Conservation (phyloP, 2,888 invertebrate genomes). For the Auanema freiburgensis region DNA sequence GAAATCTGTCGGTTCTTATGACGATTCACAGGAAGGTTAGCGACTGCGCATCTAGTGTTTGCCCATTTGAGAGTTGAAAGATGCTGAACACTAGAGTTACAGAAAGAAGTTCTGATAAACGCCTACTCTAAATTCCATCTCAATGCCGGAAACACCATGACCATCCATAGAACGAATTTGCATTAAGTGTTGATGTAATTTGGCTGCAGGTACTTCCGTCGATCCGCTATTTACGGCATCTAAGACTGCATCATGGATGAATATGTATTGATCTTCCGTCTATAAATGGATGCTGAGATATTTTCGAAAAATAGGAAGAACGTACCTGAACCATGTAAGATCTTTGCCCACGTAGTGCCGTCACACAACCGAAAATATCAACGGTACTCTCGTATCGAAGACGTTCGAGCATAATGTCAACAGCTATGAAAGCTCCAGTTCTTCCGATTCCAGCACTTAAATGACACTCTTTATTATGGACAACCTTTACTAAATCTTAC, state of each 20-base stretch:
- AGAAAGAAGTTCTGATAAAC: neutral
- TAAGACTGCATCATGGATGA: conserved; percentile 94
- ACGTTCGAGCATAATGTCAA: conserved; percentile 96
- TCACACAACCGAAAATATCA: conserved; percentile 98
- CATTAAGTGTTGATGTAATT: conserved; percentile 90
- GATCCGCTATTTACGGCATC: conserved; percentile 95
- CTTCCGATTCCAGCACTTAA: conserved; percentile 81
- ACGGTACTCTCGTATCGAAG: conserved; percentile 96
- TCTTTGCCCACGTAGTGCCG: conserved; percentile 91
- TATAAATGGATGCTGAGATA: conserved; percentile 22
- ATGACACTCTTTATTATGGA: neutral
- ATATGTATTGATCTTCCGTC: conserved; percentile 79
- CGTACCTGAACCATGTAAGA: conserved; percentile 92
- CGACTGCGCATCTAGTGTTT: conserved; percentile 89
- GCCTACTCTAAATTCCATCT: conserved; percentile 36
- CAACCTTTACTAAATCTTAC: conserved; percentile 48
- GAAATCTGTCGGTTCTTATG: conserved; percentile 97
- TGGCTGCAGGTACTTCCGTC: conserved; percentile 87
- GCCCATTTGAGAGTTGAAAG: conserved; percentile 89
- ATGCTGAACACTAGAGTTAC: conserved; percentile 70
- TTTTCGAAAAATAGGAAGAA: neutral
- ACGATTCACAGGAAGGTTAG: conserved; percentile 93
- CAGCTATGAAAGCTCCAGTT: conserved; percentile 95
- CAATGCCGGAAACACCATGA: conserved; percentile 35
- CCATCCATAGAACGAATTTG: conserved; percentile 10